Conservation (phyloP, 2,888 invertebrate species). For the Spodoptera exigua region DNA sequence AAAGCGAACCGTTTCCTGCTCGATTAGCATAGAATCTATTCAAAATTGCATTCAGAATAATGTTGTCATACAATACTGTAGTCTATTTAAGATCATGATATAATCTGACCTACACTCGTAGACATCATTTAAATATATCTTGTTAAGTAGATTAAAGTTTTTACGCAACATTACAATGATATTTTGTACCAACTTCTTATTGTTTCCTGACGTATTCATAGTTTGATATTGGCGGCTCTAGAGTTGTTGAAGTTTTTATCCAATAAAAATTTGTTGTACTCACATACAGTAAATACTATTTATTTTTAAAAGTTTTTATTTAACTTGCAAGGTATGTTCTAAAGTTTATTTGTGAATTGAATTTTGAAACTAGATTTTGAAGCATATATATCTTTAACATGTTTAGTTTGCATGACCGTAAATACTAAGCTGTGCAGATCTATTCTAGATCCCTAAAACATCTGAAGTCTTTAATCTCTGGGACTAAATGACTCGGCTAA, state of each 20-base stretch:
- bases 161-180: constrained; percentile 66
- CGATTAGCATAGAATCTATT: constrained; percentile 28
- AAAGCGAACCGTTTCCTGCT: constrained; percentile 15
- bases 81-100: constrained; percentile 72
- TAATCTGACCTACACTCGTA: constrained; percentile 65
- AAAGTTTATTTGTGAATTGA: too few relatives aligned
- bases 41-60: constrained; percentile 56
- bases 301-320: too few relatives aligned
- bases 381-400: too few relatives aligned
- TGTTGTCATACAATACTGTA: constrained; percentile 61
- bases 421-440: too few relatives aligned
- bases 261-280: too few relatives aligned
- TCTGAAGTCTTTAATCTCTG: too few relatives aligned
- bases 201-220: constrained; percentile 64
- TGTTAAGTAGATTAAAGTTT: constrained; percentile 74
- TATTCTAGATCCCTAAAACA: too few relatives aligned
- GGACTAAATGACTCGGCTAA: too few relatives aligned
- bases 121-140: constrained; percentile 71
- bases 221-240: constrained; percentile 59
- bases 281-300: too few relatives aligned
- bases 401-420: too few relatives aligned
- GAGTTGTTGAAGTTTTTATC: not conserved
- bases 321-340: too few relatives aligned
- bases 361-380: too few relatives aligned
- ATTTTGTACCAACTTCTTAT: constrained; percentile 47